Base-by-base conservation (phyloP, 2,113 vertebrate genomes). In the Psettodes erumei region DNA sequence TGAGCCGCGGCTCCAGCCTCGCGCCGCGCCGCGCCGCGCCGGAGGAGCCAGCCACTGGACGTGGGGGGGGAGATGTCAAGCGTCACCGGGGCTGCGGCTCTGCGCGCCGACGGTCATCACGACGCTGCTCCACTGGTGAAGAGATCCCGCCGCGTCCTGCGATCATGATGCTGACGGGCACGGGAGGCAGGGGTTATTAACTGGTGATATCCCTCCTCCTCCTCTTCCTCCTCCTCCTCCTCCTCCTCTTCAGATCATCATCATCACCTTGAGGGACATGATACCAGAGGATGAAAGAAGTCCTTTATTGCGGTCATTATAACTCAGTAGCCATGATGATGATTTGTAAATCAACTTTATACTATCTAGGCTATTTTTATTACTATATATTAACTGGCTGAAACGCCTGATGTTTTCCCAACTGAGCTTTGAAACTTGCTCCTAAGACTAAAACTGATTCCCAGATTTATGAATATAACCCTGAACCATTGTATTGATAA, bases 171-270 rank as follows among this genome's bases (percentile, higher is more conserved):
- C 75, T 63, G 80, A 77, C 67, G 47, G 75, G 27, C 74, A 61
- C 58, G 60, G 40, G 68, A 54, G 77, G 81, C 58, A 79, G 72
- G 32, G 56, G 76, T 80, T 90, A 88, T 89, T 86, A 85, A 83
- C 81, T 77, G 77, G 27, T 71, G 72, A 77, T 80, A 74, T 71
- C 84, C 82, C 72, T 81, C 82, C 86, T 75, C 75, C 73, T 50
- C 19, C 45, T 54, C 47, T 42, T 47, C 71, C 32, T 60, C 64
- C 47, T 33, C 64, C 43, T 33, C 55, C 48, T 45, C 61, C 62
- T 33, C 33, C 51, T 61, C 68, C 43, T 62, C 62, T 37, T 43
- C 23, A 64, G 37, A 66, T 67, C 76, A 54, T 38, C 76, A 71
- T 33, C 69, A 55, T 45, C 62, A 79, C 60, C 80, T 77, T 70